phyloP scores from a whole-genome alignment of 2,888 invertebrate species.

The Pherbina coryleti region DNA sequence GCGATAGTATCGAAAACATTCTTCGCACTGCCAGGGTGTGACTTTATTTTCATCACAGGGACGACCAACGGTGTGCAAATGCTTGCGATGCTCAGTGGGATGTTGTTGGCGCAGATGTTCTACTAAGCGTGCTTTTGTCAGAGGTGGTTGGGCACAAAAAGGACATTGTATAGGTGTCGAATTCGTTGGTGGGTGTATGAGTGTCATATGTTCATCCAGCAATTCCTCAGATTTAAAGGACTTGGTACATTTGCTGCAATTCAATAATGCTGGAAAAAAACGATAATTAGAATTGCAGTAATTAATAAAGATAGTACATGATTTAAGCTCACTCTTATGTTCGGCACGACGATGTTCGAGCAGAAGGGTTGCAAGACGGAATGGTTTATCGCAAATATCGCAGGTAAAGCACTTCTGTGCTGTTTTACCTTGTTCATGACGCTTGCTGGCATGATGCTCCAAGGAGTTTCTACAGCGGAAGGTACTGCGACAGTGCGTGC shows the following conservation, averaged over 20 bases:
- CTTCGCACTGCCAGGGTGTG: constrained; percentile 45
- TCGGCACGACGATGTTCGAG: constrained; percentile 24
- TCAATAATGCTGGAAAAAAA: constrained; percentile 22
- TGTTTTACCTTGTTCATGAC: constrained; percentile 32
- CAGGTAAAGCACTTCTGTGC: constrained; percentile 22
- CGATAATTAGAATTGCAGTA: background rate
- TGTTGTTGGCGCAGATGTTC: constrained; percentile 42
- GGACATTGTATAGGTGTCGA: constrained; percentile 34
- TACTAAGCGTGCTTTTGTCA: constrained; percentile 12
- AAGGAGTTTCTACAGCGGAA: constrained; percentile 48
- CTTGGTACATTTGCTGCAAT: constrained; percentile 38
- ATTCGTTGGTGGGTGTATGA: constrained; percentile 37
- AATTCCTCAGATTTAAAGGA: constrained; percentile 15
- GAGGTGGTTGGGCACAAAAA: constrained; percentile 19
- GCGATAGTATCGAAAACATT: constrained; percentile 42
- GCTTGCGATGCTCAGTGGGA: constrained; percentile 35
- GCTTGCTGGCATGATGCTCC: constrained; percentile 43
- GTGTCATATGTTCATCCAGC: constrained; percentile 31
- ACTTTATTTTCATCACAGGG: constrained; percentile 28
- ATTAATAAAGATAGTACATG: no score
- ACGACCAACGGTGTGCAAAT: constrained; percentile 28
- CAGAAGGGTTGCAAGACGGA: constrained; percentile 5
- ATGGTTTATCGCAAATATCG: constrained; percentile 27
- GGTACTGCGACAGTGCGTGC: constrained; percentile 42
- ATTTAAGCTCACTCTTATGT: constrained; percentile 28